These are phyloP conservation scores for Hoplias malabaricus DNA, from an alignment of 2,113 vertebrate species.

Conservation along the genomic window DNA sequence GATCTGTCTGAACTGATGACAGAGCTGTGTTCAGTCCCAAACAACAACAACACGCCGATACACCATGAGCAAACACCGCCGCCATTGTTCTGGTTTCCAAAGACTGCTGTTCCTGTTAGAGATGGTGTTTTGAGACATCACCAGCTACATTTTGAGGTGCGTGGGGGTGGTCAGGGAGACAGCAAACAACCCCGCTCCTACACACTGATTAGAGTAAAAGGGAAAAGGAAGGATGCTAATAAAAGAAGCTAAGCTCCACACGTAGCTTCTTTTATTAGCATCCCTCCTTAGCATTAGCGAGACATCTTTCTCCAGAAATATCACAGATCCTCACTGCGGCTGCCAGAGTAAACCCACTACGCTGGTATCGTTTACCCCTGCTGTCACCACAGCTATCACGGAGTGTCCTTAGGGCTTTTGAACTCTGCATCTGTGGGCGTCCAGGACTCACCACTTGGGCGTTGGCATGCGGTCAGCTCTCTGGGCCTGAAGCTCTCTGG, in stretches of 20 bases:
- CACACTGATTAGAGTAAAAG: no score
- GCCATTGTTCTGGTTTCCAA: no score
- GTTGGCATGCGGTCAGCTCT: constrained; percentile 17
- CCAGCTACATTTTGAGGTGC: no score
- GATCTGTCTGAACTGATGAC: no score
- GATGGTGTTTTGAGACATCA: no score
- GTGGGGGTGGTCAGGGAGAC: no score
- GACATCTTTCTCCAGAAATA: constrained; percentile 52
- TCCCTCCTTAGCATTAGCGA: constrained; percentile 26
- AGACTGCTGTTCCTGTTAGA: no score
- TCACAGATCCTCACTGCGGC: constrained; percentile 47
- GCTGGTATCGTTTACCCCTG: constrained; percentile 54
- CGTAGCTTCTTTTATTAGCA: constrained; percentile 1
- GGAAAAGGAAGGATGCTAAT: no score
- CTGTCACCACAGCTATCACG: constrained; percentile 59
- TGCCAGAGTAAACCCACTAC: constrained; percentile 57
- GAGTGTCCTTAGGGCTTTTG: constrained; percentile 12
- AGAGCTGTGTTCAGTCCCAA: no score
- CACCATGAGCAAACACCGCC: no score
- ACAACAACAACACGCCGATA: no score
- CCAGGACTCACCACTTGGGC: constrained; percentile 45
- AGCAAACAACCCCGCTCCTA: no score
- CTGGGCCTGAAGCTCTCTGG: background rate
- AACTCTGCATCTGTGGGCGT: constrained; percentile 53
- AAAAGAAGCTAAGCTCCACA: background rate